Conservation (phyloP, 2,113 vertebrate species). For the Acanthochromis polyacanthus region DNA sequence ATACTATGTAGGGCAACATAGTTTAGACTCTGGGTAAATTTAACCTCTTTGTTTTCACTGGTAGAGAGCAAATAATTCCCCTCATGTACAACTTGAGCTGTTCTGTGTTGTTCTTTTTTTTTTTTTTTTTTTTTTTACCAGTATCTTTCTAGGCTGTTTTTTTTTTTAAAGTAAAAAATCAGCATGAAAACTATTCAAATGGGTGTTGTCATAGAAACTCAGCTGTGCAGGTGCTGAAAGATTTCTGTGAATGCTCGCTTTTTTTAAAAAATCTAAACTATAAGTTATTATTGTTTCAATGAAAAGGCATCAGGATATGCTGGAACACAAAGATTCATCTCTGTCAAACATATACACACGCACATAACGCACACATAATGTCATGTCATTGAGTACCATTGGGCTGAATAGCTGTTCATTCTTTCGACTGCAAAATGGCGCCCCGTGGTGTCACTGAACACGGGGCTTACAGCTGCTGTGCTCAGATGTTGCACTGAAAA, state of each 20-base stretch:
- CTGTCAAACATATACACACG: background rate
- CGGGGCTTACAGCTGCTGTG: background rate
- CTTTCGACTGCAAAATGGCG: constrained; percentile 38
- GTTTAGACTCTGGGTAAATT: background rate
- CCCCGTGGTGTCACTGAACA: constrained; percentile 17
- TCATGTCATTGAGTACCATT: constrained; percentile 20
- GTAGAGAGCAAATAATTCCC: background rate
- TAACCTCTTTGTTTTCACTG: background rate
- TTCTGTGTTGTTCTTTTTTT: background rate
- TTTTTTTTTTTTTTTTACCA: background rate
- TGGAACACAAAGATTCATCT: constrained; percentile 15
- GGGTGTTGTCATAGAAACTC: constrained; percentile 61
- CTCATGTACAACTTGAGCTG: background rate
- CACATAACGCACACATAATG: constrained; percentile 1
- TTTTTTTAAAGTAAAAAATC: too few species aligned
- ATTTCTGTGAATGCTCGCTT: constrained; percentile 36
- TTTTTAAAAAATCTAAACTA: constrained; percentile 32
- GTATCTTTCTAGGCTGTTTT: background rate
- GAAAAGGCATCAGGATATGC: constrained; percentile 40
- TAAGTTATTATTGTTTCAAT: background rate
- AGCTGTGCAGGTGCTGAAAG: constrained; percentile 55
- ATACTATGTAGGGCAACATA: background rate
- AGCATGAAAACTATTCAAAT: constrained; percentile 39
- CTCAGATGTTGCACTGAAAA: background rate
- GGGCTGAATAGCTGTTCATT: constrained; percentile 13